Evolutionary conservation across 2,888 invertebrate genomes (phyloP), one percentile per base, ranked within the genome.

Genomic region (Mycogona germanica): DNA sequence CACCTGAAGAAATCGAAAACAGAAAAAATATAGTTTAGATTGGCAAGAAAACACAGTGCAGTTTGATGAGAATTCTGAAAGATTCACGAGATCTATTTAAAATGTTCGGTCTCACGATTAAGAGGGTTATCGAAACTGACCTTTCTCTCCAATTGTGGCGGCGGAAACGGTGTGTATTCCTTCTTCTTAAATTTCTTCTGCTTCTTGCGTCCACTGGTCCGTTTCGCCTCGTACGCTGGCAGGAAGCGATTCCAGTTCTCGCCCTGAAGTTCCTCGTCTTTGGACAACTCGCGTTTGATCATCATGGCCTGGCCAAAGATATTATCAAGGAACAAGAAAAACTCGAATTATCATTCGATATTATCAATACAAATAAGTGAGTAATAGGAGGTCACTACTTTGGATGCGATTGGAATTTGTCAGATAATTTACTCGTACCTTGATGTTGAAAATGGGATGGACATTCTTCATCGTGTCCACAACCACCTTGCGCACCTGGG

Each of bases 381-480:
- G 52, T 38, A 52, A 2, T 17, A 41, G 17, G 41, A 51, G 41
- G 23, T 21, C 9, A 41, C 41, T 17, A 23, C 21, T 6, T 37
- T 49, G 9, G 42, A 35, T 32, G 19, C 7, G 5, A 48, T 32
- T 19, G 9, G 7, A 23, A 45, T 7, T 23, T 23, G 28, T 23
- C 9, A 25, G 28, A 26, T 23, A 19, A 12, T 17, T 12, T 32
- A 9, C 12, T 19, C 60, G 45, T 59, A 70, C 69, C 67, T 75
- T 75, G 35, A 98, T 93, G 65, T 95, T 96, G 67, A 96, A 97
- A 69, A 98, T 91, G 1, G 98, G 98, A 74, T 99, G 98, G 53
- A 98, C 80, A 70, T 99, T 98, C 67, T 88, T 89, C 96, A 99
- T 96, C 0, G 95, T 95, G 63, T 98, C 97, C 66, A 86, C 84